Evolutionary conservation across 1,140 invertebrate genomes (phyloP).

Genomic region (Psix sp.): DNA sequence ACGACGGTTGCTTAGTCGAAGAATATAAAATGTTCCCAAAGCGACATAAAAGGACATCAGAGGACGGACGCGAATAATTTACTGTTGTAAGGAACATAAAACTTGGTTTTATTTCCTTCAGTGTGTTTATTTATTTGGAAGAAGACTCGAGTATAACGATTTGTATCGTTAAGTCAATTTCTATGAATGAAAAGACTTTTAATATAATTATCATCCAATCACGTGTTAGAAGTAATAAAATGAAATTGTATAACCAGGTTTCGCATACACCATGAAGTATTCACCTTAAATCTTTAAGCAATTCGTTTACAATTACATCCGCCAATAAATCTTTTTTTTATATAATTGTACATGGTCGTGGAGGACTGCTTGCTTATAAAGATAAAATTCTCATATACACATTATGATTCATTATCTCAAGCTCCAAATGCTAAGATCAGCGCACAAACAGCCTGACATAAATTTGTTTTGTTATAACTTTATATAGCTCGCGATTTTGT

Average conservation of each 20-base stretch:
- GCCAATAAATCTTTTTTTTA: conserved; percentile 50
- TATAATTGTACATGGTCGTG: conserved; percentile 49
- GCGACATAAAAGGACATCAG: conserved; percentile 44
- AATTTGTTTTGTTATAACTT: conserved; percentile 57
- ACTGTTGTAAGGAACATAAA: conserved; percentile 41
- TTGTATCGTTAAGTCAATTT: conserved; percentile 10
- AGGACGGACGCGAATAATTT: conserved; percentile 45
- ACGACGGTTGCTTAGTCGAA: conserved; percentile 30
- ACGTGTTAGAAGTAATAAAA: too few relatives aligned
- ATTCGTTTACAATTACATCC: conserved; percentile 39
- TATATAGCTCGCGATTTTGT: conserved; percentile 44
- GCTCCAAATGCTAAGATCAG: conserved; percentile 17
- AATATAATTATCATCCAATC: conserved; percentile 26
- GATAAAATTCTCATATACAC: conserved; percentile 32
- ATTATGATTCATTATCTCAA: conserved; percentile 49
- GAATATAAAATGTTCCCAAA: conserved; percentile 46
- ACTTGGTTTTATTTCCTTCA: conserved; percentile 26
- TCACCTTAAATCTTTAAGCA: conserved; percentile 36
- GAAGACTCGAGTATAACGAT: too few relatives aligned
- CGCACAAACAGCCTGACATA: conserved; percentile 46
- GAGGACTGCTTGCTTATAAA: conserved; percentile 25
- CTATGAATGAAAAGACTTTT: conserved; percentile 1
- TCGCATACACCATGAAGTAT: conserved; percentile 34
- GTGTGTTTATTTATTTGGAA: neutral
- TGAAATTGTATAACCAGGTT: too few relatives aligned